A percentile compares a stretch with the other conserved stretches of the same genome.
These are phyloP conservation scores for Paramuricea clavata DNA, from an alignment of 92 coral and sea anemone genomes.

Conservation along the genomic window DNA sequence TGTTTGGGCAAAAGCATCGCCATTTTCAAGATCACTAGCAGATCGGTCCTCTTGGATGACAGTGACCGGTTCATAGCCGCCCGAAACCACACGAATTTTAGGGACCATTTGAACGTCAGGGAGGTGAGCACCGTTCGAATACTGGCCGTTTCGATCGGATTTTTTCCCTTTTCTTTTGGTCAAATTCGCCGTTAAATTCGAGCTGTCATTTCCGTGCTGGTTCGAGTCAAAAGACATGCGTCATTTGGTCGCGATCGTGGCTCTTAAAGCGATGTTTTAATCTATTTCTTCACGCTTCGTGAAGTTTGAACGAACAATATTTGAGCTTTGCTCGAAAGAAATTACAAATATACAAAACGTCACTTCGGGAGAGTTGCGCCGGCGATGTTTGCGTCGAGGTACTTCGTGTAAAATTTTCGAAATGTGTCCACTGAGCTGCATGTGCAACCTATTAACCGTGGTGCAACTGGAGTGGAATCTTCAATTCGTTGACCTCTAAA, in stretches of 20 bases:
- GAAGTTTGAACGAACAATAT: not conserved
- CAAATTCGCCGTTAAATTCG: constrained; percentile 1
- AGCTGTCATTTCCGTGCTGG: constrained; percentile 17
- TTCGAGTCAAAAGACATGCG: constrained; percentile 36
- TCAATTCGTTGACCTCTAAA: too few relatives aligned
- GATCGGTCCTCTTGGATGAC: not conserved
- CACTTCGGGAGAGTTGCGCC: not conserved
- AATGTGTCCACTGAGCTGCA: too few relatives aligned
- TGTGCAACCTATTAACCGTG: too few relatives aligned
- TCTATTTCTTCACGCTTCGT: not conserved
- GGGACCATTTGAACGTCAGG: constrained; percentile 19
- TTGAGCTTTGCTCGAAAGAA: not conserved
- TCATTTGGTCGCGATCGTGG: not conserved
- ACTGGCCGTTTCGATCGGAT: not conserved
- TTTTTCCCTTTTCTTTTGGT: constrained; percentile 1
- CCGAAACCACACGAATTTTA: constrained; percentile 40
- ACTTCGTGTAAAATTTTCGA: not conserved
- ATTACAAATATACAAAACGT: not conserved
- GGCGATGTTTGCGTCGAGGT: not conserved
- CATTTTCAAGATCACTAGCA: not conserved
- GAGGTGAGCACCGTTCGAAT: not conserved
- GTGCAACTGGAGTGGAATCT: not conserved
- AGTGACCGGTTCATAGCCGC: constrained; percentile 36
- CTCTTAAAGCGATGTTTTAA: not conserved
- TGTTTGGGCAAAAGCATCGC: not conserved